phyloP scores from a whole-genome alignment of 2,888 invertebrate species.

The Chymomyza amoena region DNA sequence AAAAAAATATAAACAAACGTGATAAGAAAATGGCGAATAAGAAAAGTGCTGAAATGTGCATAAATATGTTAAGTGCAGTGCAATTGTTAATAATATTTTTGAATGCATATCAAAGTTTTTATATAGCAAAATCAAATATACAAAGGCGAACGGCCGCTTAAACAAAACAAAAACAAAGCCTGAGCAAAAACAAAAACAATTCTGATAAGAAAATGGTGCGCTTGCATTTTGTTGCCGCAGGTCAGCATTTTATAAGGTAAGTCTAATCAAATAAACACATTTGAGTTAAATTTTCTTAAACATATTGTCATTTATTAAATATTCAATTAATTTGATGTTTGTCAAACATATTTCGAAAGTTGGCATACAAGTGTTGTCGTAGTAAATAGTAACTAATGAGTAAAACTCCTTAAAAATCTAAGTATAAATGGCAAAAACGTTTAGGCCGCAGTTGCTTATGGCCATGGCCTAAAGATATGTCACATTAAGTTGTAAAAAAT shows the following conservation, averaged over 20 bases:
- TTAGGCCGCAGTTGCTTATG: conserved; percentile 7
- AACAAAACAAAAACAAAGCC: no score
- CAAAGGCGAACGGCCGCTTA: no score
- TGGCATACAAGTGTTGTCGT: conserved; percentile 20
- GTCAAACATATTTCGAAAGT: conserved; percentile 31
- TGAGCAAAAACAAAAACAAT: no score
- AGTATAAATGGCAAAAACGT: conserved; percentile 45
- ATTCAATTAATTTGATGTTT: conserved; percentile 25
- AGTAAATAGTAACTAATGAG: conserved; percentile 18
- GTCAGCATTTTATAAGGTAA: neutral
- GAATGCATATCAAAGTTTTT: no score
- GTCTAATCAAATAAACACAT: neutral
- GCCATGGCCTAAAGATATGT: conserved; percentile 17
- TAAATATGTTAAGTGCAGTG: no score
- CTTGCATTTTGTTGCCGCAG: neutral
- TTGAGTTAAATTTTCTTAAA: conserved; percentile 34
- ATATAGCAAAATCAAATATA: no score
- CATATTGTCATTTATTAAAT: conserved; percentile 63
- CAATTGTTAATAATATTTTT: no score
- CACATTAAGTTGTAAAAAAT: conserved; percentile 28
- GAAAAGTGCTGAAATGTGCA: no score
- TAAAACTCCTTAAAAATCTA: conserved; percentile 40
- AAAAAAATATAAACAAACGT: no score
- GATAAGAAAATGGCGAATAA: neutral
- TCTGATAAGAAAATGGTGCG: neutral